Base-by-base conservation (phyloP, 1,140 invertebrate genomes). In the Eciton burchellii region DNA sequence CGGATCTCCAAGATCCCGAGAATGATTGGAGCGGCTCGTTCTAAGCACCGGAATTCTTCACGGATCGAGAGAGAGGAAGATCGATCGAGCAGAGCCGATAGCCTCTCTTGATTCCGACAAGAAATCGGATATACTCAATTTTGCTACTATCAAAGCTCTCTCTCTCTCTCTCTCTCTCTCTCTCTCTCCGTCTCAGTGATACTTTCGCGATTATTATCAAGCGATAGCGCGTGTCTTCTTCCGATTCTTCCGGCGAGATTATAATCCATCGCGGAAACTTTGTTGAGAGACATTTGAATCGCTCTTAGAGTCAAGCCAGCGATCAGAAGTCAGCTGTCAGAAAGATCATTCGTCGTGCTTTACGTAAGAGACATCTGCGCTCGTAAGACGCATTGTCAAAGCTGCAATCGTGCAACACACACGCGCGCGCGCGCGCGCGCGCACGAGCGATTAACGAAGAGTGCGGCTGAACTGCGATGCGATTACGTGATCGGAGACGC, bases 361-460 rank as follows among this genome's bases (percentile, higher is more conserved):
- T 77, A 68, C 29, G 43, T 77, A 77, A 77, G 60, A 66, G 62
- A 54, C 52, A 76, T 76, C 66, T 52, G 73, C 60, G 59, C 43
- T 29, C 21, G 19, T 4, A 45, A 47, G 62, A 56, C 21, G 62
- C 24, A 66, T 66, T 52, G 62, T 54, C 60, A 14, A 77, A 26
- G 62, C 45, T 52, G n/a, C 29, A 26, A 5, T 47, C 29, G 29
- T n/a, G n/a, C n/a, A n/a, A n/a, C n/a, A n/a, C 35, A 62, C 6
- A 35, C 35, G 0, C 49, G 49, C 47, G 49, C 62, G 68, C 73
- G 66, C 35, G 74, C 6, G 6, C 35, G 0, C 49, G 49, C 47
- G 49, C 62, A 77, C 73, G 66, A 62, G 19, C 74, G 74, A 68
- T 77, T 77, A 68, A 77, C 62, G 74, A 77, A 68, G 11, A 59